Evolutionary conservation across 2,113 vertebrate genomes (phyloP), one percentile per base, ranked within the genome.

Genomic region (Gorsachius goisagi): DNA sequence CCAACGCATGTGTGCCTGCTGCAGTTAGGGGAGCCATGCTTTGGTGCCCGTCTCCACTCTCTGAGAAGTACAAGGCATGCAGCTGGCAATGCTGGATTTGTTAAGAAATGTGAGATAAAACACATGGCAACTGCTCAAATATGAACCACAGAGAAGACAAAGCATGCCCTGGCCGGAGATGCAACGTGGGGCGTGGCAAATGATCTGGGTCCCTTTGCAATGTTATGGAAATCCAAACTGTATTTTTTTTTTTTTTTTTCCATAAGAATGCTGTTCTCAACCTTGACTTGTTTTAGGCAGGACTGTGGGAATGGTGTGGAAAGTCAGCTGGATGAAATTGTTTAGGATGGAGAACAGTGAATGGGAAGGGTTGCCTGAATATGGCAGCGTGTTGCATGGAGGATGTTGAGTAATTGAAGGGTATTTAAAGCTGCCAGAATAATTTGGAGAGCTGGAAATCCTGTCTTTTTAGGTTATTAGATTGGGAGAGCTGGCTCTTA

Each of bases 141-240:
- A 37, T 21, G 33, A 76, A 37, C 33, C 23, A 12, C 0, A 0
- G 35, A 84, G 55, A 67, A 52, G 60, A 23, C 3, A 5, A 87
- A 74, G 56, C 35, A 9, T 9, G 12, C 18, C 52, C 37, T 44
- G 33, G 28, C 17, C 3, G 7, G 81, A 71, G 52, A 10, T 47
- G 66, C 44, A 47, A 20, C 1, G 1, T 20, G n/a, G 47, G 37
- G 30, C 39, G 30, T 11, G 30, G 92, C 50, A 67, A 91, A 47
- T 12, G 11, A 67, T 33, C 73, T 0, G 0, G 6, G 13, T 74
- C 28, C 49, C 32, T 74, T 82, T 91, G 49, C 45, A 64, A 0
- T 55, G 10, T 33, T 77, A 14, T 1, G 35, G 63, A 67, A 13
- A 26, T 72, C 30, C 44, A 83, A 5, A 45, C 44, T 62, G 39